Conservation (phyloP, 2,888 invertebrate species). For the Dasypogon diadema region DNA sequence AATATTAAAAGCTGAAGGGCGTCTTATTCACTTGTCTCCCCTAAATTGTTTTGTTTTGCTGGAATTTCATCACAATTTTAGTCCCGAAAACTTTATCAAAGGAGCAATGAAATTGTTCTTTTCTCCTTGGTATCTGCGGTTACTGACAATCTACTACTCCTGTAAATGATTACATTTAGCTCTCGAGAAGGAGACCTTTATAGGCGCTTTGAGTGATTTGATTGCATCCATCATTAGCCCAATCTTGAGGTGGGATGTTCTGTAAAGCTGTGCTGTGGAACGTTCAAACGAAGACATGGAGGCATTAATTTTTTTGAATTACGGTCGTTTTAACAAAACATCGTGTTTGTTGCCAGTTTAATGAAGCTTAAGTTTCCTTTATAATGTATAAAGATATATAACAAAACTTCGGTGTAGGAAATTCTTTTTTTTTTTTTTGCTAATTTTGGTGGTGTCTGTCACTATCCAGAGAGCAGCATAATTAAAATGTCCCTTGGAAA, state of each 20-base stretch:
- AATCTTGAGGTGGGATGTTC: constrained; percentile 1
- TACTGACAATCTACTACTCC: constrained; percentile 49
- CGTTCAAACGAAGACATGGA: background rate
- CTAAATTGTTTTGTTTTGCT: constrained; percentile 15
- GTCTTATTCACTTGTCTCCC: constrained; percentile 21
- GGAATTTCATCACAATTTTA: constrained; percentile 42
- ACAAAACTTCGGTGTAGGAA: no score
- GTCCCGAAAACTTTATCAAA: background rate
- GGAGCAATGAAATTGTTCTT: background rate
- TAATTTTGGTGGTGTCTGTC: no score
- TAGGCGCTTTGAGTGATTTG: constrained; percentile 47
- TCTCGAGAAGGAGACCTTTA: background rate
- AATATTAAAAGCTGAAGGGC: constrained; percentile 29
- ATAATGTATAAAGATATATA: no score
- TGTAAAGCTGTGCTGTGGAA: background rate
- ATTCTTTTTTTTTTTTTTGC: no score
- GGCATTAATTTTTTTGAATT: background rate
- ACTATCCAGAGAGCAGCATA: no score
- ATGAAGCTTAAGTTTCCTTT: no score
- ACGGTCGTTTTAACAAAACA: no score
- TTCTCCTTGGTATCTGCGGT: constrained; percentile 12
- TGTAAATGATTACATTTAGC: constrained; percentile 41
- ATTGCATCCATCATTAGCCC: constrained; percentile 48
- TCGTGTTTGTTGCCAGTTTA: no score
- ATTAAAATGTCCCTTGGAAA: no score